Conservation (phyloP, 2,888 invertebrate genomes). For the Coleophora flavipennella region DNA sequence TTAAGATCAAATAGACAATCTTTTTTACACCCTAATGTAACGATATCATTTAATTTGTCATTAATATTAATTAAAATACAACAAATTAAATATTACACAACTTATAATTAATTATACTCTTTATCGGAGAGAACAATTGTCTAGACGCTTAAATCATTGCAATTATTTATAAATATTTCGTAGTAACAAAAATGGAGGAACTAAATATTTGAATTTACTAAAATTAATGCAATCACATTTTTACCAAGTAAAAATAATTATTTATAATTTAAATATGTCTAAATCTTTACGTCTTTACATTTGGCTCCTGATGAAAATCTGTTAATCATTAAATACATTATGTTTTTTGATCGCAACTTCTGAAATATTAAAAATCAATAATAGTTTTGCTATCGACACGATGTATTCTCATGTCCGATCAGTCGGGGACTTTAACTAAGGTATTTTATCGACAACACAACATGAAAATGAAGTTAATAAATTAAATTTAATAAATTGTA, state of each 20-base stretch:
- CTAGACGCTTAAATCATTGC: conserved; percentile 53
- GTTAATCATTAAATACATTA: conserved; percentile 27
- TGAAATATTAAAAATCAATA: no score
- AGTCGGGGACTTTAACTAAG: background rate
- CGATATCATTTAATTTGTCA: conserved; percentile 71
- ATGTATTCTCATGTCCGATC: no score
- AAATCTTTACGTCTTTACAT: conserved; percentile 57
- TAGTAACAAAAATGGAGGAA: conserved; percentile 68
- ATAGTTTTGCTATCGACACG: no score
- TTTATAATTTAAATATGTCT: conserved; percentile 54
- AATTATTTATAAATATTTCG: conserved; percentile 58
- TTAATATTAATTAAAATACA: conserved; percentile 67
- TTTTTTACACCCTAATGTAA: conserved; percentile 72
- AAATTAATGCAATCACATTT: conserved; percentile 58
- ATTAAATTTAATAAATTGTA: background rate
- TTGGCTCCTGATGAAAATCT: conserved; percentile 57
- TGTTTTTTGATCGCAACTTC: conserved; percentile 25
- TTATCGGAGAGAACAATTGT: conserved; percentile 63
- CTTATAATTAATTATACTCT: conserved; percentile 62
- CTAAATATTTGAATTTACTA: conserved; percentile 63
- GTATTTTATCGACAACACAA: background rate
- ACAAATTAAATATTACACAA: conserved; percentile 66
- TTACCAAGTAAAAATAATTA: conserved; percentile 57
- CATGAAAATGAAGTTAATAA: background rate
- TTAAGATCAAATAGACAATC: conserved; percentile 73